Conservation (phyloP, 2,888 invertebrate species). For the Megamerina dolium region DNA sequence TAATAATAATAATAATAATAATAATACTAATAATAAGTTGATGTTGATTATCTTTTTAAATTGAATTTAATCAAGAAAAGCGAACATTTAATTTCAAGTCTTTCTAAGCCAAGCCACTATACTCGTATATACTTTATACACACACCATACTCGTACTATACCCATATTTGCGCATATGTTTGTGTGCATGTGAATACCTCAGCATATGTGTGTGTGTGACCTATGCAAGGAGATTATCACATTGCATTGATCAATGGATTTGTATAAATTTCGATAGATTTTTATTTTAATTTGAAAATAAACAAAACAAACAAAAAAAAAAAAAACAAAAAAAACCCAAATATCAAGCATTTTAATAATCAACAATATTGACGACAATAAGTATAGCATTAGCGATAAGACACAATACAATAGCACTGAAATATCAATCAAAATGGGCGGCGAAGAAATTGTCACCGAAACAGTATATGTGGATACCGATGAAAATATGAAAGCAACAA, state of each 20-base stretch:
- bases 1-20: too few species aligned
- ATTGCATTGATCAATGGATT: too few species aligned
- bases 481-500: slow-evolving; percentile 38
- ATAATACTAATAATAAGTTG: slow-evolving; percentile 17
- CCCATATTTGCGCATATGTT: not conserved
- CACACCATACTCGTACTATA: not conserved
- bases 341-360: too few species aligned
- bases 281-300: slow-evolving; percentile 1
- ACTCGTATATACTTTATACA: slow-evolving; percentile 2
- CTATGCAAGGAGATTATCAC: too few species aligned
- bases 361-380: too few species aligned
- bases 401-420: too few species aligned
- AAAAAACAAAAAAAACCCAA: not conserved
- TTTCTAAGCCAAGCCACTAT: too few species aligned
- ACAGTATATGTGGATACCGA: slow-evolving; percentile 28
- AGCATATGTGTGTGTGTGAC: not conserved
- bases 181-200: not conserved
- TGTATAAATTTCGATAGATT: too few species aligned
- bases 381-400: too few species aligned
- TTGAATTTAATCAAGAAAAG: slow-evolving; percentile 49
- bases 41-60: slow-evolving; percentile 45
- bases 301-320: slow-evolving; percentile 1
- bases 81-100: slow-evolving; percentile 44
- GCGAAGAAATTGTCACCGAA: slow-evolving; percentile 39
- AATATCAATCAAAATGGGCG: slow-evolving; percentile 38